phyloP scores from a whole-genome alignment of 2,797 vertebrate genomes.

The Acipenser oxyrinchus region DNA sequence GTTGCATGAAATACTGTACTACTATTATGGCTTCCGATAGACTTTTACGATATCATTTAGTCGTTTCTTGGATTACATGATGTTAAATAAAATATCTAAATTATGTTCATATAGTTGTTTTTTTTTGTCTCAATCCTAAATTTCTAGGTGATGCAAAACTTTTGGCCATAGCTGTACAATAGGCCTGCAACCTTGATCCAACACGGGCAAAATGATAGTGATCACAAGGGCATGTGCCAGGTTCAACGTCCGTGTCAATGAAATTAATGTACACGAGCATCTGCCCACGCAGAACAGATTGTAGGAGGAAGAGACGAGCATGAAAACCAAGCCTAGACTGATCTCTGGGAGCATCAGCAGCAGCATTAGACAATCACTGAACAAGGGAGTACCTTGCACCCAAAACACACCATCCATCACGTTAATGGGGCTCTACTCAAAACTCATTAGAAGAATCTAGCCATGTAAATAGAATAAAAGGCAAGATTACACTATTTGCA shows the following conservation, averaged over 20 bases:
- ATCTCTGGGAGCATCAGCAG: constrained; percentile 27
- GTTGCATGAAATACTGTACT: too few species aligned
- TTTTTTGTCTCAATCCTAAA: neutral
- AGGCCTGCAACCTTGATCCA: too few species aligned
- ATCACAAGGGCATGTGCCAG: neutral
- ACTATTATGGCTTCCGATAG: too few species aligned
- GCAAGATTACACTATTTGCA: constrained; percentile 44
- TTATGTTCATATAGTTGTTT: neutral
- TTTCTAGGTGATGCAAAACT: neutral
- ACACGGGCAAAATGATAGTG: too few species aligned
- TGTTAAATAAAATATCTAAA: neutral
- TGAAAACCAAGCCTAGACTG: constrained; percentile 34
- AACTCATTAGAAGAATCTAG: constrained; percentile 29
- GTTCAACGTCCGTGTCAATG: constrained; percentile 4
- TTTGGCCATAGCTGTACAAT: too few species aligned
- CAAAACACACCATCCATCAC: constrained; percentile 37
- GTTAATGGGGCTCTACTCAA: constrained; percentile 36
- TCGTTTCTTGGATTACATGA: too few species aligned
- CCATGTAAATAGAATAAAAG: constrained; percentile 46
- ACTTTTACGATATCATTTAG: too few species aligned
- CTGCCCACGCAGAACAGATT: constrained; percentile 1
- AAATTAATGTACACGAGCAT: constrained; percentile 2
- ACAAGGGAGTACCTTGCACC: constrained; percentile 27
- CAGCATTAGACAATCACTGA: constrained; percentile 39
- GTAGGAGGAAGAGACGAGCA: constrained; percentile 42